A percentile compares a stretch with the other conserved stretches of the same genome.
Evolutionary conservation across 2,888 invertebrate genomes (phyloP).

Genomic region (Synergus itoensis): DNA sequence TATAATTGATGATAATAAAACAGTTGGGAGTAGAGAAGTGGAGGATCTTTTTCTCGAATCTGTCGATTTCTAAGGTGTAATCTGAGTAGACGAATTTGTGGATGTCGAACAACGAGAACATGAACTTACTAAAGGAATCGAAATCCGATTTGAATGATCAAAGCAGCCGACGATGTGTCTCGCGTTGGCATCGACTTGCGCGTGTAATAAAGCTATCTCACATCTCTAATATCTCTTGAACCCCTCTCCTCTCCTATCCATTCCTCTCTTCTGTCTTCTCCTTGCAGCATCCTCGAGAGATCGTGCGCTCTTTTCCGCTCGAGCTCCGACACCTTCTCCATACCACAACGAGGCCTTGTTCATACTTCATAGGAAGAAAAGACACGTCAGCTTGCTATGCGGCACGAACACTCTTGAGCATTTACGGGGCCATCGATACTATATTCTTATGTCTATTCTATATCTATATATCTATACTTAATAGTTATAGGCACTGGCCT

Average conservation of each 20-base stretch:
- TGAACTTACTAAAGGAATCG: constrained; percentile 35
- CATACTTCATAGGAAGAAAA: constrained; percentile 67
- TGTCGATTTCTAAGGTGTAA: background rate
- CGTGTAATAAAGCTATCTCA: constrained; percentile 73
- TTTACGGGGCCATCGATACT: constrained; percentile 62
- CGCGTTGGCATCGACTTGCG: constrained; percentile 63
- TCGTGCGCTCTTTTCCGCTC: constrained; percentile 58
- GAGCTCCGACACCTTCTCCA: constrained; percentile 63
- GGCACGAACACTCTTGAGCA: constrained; percentile 61
- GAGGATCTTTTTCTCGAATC: background rate
- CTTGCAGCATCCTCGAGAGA: constrained; percentile 51
- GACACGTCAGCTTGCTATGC: constrained; percentile 67
- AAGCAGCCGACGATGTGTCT: constrained; percentile 69
- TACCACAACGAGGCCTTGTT: constrained; percentile 69
- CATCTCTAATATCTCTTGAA: constrained; percentile 68
- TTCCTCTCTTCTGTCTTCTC: constrained; percentile 39
- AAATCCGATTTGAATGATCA: constrained; percentile 62
- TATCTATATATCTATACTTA: background rate
- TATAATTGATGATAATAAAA: background rate
- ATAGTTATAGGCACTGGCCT: constrained; percentile 12
- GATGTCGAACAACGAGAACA: constrained; percentile 22
- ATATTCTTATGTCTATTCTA: background rate
- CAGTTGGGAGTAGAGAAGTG: background rate
- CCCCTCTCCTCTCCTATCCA: constrained; percentile 8
- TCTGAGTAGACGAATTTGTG: background rate